A percentile compares a stretch with the other conserved stretches of the same genome.
These are phyloP conservation scores for Callocephalon fimbriatum DNA, from an alignment of 2,113 vertebrate species.

Conservation along the genomic window DNA sequence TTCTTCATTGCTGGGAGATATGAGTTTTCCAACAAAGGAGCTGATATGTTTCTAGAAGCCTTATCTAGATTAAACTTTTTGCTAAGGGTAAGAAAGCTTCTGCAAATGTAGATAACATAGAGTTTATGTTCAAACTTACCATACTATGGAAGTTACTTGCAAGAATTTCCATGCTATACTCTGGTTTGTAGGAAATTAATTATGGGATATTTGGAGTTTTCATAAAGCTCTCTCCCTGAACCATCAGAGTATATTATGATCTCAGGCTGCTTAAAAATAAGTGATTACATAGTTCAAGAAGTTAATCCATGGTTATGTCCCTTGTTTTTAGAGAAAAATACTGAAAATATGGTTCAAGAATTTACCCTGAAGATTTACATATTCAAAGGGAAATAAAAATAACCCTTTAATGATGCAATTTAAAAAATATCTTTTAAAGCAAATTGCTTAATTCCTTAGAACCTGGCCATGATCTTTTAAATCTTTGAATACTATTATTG, in stretches of 20 bases:
- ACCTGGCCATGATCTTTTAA: not conserved
- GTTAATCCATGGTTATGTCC: not conserved
- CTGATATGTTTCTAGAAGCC: slow-evolving; percentile 94
- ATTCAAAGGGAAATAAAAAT: not conserved
- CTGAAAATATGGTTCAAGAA: not conserved
- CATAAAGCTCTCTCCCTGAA: not conserved
- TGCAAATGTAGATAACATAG: not conserved
- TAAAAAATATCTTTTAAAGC: not conserved
- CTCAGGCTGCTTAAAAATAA: not conserved
- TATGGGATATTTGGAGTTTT: not conserved
- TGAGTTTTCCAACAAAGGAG: slow-evolving; percentile 97
- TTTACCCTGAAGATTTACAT: not conserved
- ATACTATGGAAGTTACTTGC: not conserved
- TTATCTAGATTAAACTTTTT: slow-evolving; percentile 95
- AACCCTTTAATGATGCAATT: not conserved
- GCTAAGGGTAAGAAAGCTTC: slow-evolving; percentile 83
- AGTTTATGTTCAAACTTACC: not conserved
- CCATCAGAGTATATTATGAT: not conserved
- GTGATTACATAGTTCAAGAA: not conserved
- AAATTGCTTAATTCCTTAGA: not conserved
- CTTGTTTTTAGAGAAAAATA: not conserved
- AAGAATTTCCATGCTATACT: not conserved
- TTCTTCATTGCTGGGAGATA: slow-evolving; percentile 98
- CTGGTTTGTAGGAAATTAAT: not conserved
- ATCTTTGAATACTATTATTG: not conserved